phyloP scores from a whole-genome alignment of 2,113 vertebrate species.

The Agelaius tricolor region DNA sequence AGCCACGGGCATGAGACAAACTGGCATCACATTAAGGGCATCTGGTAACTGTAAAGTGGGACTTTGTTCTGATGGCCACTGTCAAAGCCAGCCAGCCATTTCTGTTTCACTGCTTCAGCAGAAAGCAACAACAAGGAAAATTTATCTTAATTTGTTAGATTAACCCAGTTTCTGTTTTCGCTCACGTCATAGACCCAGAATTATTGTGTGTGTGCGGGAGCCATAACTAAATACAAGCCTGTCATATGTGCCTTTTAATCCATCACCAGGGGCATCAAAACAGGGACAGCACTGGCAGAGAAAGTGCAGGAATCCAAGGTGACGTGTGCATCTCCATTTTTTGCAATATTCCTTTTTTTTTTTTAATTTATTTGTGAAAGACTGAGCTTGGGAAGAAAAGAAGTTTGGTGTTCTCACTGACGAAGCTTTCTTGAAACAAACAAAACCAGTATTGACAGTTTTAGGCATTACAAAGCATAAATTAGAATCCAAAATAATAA shows the following conservation, averaged over 20 bases:
- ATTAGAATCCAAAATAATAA: slow-evolving; percentile 43
- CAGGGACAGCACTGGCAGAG: not conserved
- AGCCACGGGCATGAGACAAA: not conserved
- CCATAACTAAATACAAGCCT: not conserved
- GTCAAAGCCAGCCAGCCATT: slow-evolving; percentile 27
- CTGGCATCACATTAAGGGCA: not conserved
- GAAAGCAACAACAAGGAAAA: slow-evolving; percentile 36
- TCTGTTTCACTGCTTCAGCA: slow-evolving; percentile 12
- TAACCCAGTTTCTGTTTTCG: slow-evolving; percentile 36
- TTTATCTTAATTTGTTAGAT: slow-evolving; percentile 15
- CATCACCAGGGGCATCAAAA: not conserved
- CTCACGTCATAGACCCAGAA: not conserved
- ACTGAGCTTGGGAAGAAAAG: slow-evolving; percentile 27
- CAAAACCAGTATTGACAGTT: slow-evolving; percentile 45
- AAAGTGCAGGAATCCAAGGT: not conserved
- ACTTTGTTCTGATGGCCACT: slow-evolving; percentile 25
- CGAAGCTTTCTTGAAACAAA: slow-evolving; percentile 12
- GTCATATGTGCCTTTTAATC: not conserved
- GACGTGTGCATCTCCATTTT: not conserved
- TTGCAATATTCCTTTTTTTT: not conserved
- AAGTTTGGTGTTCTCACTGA: slow-evolving; percentile 5
- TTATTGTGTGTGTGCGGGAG: slow-evolving; percentile 48
- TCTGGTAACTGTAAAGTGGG: slow-evolving; percentile 11
- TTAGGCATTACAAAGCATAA: slow-evolving; percentile 24
- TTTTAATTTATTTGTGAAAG: not conserved